These are phyloP conservation scores for Amiota mariae DNA, from an alignment of 2,888 invertebrate genomes.

Conservation along the genomic window DNA sequence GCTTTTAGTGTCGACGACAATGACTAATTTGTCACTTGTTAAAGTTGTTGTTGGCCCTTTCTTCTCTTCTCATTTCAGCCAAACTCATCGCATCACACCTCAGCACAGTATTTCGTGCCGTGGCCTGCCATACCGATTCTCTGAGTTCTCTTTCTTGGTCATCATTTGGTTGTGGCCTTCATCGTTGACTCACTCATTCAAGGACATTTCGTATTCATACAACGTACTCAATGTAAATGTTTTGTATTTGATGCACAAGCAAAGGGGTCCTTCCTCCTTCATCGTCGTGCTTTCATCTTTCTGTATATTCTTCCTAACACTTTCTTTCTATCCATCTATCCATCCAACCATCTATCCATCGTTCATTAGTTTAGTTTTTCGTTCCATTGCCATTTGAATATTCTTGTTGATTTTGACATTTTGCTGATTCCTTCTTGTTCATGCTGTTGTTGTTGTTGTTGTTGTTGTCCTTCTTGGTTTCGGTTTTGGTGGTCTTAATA, in stretches of 20 bases:
- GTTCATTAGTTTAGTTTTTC: too few species aligned
- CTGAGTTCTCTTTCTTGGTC: not conserved
- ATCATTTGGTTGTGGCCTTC: too few species aligned
- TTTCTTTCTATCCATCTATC: too few species aligned
- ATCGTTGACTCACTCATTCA: constrained; percentile 27
- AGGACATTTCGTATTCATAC: constrained; percentile 67
- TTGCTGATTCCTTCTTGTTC: constrained; percentile 35
- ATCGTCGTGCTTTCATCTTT: too few species aligned
- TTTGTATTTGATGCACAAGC: constrained; percentile 18
- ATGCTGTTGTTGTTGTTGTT: not conserved
- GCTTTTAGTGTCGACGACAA: constrained; percentile 57
- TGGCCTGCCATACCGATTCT: constrained; percentile 57
- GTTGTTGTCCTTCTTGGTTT: constrained; percentile 31
- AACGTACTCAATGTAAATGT: constrained; percentile 59
- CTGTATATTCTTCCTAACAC: too few species aligned
- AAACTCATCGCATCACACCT: not conserved
- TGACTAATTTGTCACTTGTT: constrained; percentile 68
- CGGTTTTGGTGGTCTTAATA: too few species aligned
- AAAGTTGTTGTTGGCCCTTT: constrained; percentile 50
- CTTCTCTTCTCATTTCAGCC: not conserved
- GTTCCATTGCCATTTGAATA: constrained; percentile 27
- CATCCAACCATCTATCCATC: too few species aligned
- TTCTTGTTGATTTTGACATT: constrained; percentile 34
- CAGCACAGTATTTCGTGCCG: not conserved
- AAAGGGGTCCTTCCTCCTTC: too few species aligned